Evolutionary conservation across 53 echinoderm and acorn worm species (phyloP).

Genomic region (Antedon mediterranea): DNA sequence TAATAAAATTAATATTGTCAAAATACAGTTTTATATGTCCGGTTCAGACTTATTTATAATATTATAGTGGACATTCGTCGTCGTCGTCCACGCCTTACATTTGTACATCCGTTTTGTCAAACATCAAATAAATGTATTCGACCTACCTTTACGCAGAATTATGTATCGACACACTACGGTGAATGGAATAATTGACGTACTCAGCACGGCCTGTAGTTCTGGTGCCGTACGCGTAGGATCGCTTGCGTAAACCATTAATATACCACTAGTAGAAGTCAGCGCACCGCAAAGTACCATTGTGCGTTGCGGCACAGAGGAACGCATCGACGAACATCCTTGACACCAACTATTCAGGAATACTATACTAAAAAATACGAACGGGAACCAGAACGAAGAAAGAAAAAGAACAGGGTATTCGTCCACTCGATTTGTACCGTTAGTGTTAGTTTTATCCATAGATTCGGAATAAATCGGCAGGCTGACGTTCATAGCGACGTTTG

Average conservation of each 20-base stretch:
- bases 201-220: constrained; percentile 60
- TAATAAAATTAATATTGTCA: too few species aligned
- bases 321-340: constrained; percentile 16
- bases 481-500: constrained; percentile 50
- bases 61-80: too few species aligned
- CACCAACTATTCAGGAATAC: constrained; percentile 43
- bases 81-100: too few species aligned
- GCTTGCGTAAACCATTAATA: constrained; percentile 77
- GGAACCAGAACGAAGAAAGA: constrained; percentile 59
- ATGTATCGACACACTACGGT: constrained; percentile 70
- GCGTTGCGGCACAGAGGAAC: constrained; percentile 23
- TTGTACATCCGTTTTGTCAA: too few species aligned
- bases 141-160: constrained; percentile 68
- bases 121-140: too few species aligned
- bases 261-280: constrained; percentile 53
- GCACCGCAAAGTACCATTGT: constrained; percentile 42
- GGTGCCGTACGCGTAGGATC: constrained; percentile 45
- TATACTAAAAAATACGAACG: constrained; percentile 54
- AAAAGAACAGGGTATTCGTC: constrained; percentile 72
- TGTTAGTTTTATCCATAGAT: constrained; percentile 13
- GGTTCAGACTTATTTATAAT: too few species aligned
- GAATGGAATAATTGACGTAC: constrained; percentile 66
- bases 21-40: too few species aligned
- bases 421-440: constrained; percentile 24
- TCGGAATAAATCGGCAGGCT: constrained; percentile 56